Base-by-base conservation (phyloP, 2,888 invertebrate species). In the Cactoblastis cactorum region DNA sequence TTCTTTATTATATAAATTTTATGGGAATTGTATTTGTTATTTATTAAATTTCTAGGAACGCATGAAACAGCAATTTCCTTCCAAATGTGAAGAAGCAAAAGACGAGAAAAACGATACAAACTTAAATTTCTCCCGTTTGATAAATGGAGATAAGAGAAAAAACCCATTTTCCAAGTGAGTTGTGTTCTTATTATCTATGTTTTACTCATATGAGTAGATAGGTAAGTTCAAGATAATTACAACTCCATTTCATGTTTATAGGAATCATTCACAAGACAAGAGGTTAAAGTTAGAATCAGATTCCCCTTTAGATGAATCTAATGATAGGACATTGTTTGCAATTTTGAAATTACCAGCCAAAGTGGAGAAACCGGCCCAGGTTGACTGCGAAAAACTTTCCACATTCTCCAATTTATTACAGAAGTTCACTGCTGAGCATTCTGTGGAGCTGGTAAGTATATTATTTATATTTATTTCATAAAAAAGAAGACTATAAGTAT, bases 101-200 rank as follows among this genome's bases (percentile, higher is more conserved):
- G 15, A 37, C 51, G 71, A 53, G 37, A 70, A 71, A 47, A 69
- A 76, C 24, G 56, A 71, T 53, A 63, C 71, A 55, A 69, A 85
- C 47, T 74, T 91, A 62, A 84, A 91, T 68, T 89, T 91, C 61
- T 87, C 90, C 34, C 82, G 84, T 60, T 68, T 90, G 15, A 58
- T 81, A 3, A 76, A 87, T 55, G 79, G 91, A 17, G 91, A 92
- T 46, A 96, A 95, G 71, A 91, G 95, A 48, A 95, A 93, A 71
- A 96, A 96, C 78, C 96, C 96, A 6, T 96, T 96, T 83, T 84
- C 91, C 17, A 93, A 92, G 91, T 91, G 75, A 77, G 91, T n/a
- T n/a, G n/a, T 71, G 8, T 14, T 37, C 15, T 32, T 39, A 28
- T 17, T 12, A 34, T 11, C 33, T 34, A 1, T n/a, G n/a, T 12